Evolutionary conservation across 2,113 vertebrate genomes (phyloP), one percentile per base, ranked within the genome.

Genomic region (Ginglymostoma cirratum): DNA sequence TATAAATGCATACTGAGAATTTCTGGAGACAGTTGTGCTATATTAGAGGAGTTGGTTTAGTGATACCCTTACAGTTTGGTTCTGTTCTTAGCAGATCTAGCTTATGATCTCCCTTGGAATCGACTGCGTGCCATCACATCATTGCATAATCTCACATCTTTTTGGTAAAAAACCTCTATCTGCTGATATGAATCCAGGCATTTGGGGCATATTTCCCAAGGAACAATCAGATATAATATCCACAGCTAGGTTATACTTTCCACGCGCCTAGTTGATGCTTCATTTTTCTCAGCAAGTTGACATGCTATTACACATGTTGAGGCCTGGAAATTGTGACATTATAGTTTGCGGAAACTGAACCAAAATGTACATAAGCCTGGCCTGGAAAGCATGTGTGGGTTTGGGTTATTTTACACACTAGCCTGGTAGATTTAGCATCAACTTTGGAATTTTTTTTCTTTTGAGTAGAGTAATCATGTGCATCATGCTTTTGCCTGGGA

Each of bases 231-330:
- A 21, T 93, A 42, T 66, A 93, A 38, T 66, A 34, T 93, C 38
- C 65, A 66, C 34, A 93, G 38, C 89, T 19, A 65, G 30, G 19
- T 38, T 93, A 38, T 38, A n/a, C 38, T 83, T 93, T 93, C 89
- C 89, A 93, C 61, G 66, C 65, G 55, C 55, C n/a, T 92, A 92
- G 21, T 92, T 92, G 89, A 17, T 92, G 89, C n/a, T 93, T 66
- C 89, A 93, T 66, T 93, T 93, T 93, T 93, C 89, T 66, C 65
- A 66, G 34, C 65, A 93, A 66, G n/a, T 93, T 93, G 0, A 93
- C 21, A 93, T 93, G 61, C 61, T n/a, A 61, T 89, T 89, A 15
- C 87, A 38, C n/a, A 19, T 66, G 3, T 66, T 92, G 34, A 65
- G 34, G n/a, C 61, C 38, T 6, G 19, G 61, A 15, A 19, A 93